Conservation (phyloP, 2,888 invertebrate species). For the Peribatodes rhomboidaria region DNA sequence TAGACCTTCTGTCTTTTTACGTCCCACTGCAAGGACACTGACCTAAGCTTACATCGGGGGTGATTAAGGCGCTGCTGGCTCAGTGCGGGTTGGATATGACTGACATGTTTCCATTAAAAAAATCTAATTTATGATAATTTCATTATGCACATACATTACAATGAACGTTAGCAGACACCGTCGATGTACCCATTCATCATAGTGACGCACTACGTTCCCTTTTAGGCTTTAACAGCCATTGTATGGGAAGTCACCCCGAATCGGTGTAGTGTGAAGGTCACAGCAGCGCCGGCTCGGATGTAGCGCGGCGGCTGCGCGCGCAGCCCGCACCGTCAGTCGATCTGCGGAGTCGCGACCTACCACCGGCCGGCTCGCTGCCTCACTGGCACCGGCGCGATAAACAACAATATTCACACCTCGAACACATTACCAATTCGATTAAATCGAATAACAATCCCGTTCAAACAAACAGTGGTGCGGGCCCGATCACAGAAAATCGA, state of each 20-base stretch:
- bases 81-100: too few relatives aligned
- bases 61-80: too few relatives aligned
- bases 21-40: too few relatives aligned
- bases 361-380: conserved; percentile 62
- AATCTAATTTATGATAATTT: background rate
- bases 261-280: conserved; percentile 60
- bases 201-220: conserved; percentile 25
- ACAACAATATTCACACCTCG: conserved; percentile 48
- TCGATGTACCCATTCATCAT: conserved; percentile 3
- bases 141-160: background rate
- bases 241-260: conserved; percentile 46
- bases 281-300: conserved; percentile 57
- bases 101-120: too few relatives aligned
- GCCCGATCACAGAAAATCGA: conserved; percentile 36
- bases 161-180: conserved; percentile 1
- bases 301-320: conserved; percentile 65
- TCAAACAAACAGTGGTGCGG: conserved; percentile 48
- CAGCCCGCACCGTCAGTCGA: conserved; percentile 72
- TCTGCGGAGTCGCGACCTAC: conserved; percentile 72
- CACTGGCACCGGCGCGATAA: conserved; percentile 51
- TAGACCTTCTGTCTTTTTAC: too few relatives aligned
- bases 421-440: conserved; percentile 28
- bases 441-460: conserved; percentile 26
- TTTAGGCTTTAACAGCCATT: conserved; percentile 31
- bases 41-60: too few relatives aligned